Percentiles rank a stretch among this genome's conserved stretches.
These are phyloP conservation scores for Pollenia griseotomentosa DNA, from an alignment of 2,888 invertebrate species.

Conservation along the genomic window DNA sequence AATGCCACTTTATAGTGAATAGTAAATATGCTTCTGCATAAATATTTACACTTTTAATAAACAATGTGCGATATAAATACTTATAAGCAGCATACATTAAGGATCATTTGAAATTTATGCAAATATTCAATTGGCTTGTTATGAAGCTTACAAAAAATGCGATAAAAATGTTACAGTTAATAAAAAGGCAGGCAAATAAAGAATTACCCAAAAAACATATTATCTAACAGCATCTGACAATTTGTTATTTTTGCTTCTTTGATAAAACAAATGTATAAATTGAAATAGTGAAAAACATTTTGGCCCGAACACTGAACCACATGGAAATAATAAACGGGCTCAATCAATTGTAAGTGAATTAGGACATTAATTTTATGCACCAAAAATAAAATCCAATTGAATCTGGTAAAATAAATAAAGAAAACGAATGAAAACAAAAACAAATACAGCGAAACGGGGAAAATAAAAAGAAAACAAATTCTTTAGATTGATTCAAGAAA, in stretches of 20 bases:
- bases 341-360: slow-evolving; percentile 29
- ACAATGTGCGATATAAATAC: slow-evolving; percentile 49
- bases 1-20: slow-evolving; percentile 2
- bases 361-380: slow-evolving; percentile 22
- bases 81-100: slow-evolving; percentile 49
- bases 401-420: not conserved
- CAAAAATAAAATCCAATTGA: not conserved
- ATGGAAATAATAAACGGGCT: slow-evolving; percentile 14
- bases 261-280: not conserved
- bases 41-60: slow-evolving; percentile 54
- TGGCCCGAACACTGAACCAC: not conserved
- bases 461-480: slow-evolving; percentile 44
- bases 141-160: not conserved
- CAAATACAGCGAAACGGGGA: not conserved
- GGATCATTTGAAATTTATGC: slow-evolving; percentile 65
- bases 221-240: not conserved
- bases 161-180: not conserved
- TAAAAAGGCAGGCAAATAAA: slow-evolving; percentile 21
- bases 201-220: not conserved
- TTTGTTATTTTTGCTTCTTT: not conserved
- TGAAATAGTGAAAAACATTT: not conserved
- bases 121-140: slow-evolving; percentile 59
- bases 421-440: not conserved
- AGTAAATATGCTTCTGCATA: slow-evolving; percentile 14
- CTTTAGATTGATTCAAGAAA: slow-evolving; percentile 55